Conservation (phyloP, 23 tunicate genomes). For the Halocynthia roretzi region DNA sequence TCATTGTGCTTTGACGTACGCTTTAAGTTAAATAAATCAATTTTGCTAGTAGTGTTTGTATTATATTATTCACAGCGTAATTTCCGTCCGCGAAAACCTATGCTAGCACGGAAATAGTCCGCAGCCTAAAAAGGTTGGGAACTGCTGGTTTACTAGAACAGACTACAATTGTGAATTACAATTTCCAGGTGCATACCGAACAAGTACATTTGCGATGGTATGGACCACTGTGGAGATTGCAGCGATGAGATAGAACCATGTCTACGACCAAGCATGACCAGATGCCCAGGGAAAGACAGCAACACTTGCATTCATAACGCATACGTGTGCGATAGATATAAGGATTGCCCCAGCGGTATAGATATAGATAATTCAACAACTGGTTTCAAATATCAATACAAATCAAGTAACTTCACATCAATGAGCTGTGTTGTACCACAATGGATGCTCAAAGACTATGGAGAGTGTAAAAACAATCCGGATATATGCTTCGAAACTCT, state of each 20-base stretch:
- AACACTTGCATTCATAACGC: constrained; percentile 9
- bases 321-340: constrained; percentile 29
- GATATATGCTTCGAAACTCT: constrained; percentile 17
- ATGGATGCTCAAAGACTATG: constrained; percentile 1
- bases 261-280: constrained; percentile 33
- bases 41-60: too few species aligned
- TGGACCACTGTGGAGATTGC: constrained; percentile 42
- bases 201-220: constrained; percentile 31
- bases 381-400: constrained; percentile 1
- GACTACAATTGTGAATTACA: too few species aligned
- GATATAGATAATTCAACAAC: constrained; percentile 18
- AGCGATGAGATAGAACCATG: constrained; percentile 47
- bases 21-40: too few species aligned
- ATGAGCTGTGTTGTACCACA: constrained; percentile 7
- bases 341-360: constrained; percentile 22
- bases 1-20: too few species aligned
- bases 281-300: constrained; percentile 15
- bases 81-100: too few species aligned
- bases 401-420: neutral
- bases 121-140: too few species aligned
- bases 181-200: constrained; percentile 13
- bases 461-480: constrained; percentile 15
- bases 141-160: too few species aligned
- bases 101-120: too few species aligned
- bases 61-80: too few species aligned